Evolutionary conservation across 1,140 invertebrate genomes (phyloP).

Genomic region (Drosophila athabasca): DNA sequence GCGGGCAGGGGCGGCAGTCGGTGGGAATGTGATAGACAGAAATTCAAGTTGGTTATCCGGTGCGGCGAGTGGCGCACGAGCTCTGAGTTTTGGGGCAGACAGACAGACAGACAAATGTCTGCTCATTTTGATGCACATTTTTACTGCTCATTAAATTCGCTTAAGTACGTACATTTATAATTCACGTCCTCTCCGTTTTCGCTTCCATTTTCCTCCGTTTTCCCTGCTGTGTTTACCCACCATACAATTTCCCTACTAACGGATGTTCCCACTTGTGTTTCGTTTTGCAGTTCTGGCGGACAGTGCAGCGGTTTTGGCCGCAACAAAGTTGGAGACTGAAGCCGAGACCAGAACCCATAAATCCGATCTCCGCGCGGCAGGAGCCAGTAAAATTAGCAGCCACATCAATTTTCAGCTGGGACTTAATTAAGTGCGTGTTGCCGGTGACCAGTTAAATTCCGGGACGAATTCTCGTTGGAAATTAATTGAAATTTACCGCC

Average conservation of each 20-base stretch:
- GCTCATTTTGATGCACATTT: constrained; percentile 67
- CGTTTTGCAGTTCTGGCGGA: constrained; percentile 39
- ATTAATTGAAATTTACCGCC: constrained; percentile 68
- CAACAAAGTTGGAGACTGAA: constrained; percentile 39
- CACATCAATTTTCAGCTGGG: constrained; percentile 61
- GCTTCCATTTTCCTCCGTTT: neutral
- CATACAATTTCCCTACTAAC: constrained; percentile 33
- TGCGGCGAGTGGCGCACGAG: neutral
- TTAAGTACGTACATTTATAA: constrained; percentile 70
- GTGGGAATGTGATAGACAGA: too few species aligned
- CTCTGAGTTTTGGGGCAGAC: constrained; percentile 1
- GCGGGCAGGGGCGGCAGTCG: too few species aligned
- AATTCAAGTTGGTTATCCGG: too few species aligned
- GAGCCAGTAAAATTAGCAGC: constrained; percentile 46
- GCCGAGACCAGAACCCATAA: constrained; percentile 17
- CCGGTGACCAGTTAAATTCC: constrained; percentile 35
- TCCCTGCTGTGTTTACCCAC: constrained; percentile 2
- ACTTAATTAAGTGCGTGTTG: constrained; percentile 70
- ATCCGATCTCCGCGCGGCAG: constrained; percentile 10
- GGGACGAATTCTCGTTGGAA: constrained; percentile 10
- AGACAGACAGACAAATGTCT: constrained; percentile 57
- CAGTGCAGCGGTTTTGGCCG: constrained; percentile 15
- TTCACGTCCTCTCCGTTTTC: constrained; percentile 38
- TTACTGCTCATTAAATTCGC: constrained; percentile 73
- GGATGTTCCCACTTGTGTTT: constrained; percentile 36